Percentiles rank a stretch among this genome's conserved stretches.
phyloP scores from a whole-genome alignment of 2,113 vertebrate genomes.

The Promerops cafer region DNA sequence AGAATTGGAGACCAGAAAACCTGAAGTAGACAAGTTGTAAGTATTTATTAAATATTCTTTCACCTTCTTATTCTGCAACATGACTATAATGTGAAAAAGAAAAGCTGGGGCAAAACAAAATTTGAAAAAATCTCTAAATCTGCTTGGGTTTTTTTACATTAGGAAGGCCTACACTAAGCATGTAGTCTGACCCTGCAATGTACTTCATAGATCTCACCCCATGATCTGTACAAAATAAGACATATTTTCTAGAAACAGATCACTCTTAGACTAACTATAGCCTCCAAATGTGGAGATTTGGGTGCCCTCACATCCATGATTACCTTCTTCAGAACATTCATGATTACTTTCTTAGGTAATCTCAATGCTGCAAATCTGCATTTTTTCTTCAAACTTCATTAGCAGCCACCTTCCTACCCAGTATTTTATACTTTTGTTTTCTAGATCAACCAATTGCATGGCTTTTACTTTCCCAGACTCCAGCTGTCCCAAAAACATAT shows the following conservation, averaged over 20 bases:
- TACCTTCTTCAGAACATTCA: neutral
- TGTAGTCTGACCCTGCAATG: neutral
- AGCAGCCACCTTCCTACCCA: neutral
- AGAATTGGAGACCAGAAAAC: neutral
- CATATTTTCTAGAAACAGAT: neutral
- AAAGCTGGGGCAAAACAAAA: neutral
- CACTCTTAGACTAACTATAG: neutral
- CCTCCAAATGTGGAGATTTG: neutral
- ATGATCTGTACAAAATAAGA: neutral
- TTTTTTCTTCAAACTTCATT: neutral
- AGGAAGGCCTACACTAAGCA: neutral
- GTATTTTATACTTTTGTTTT: neutral
- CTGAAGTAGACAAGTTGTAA: neutral
- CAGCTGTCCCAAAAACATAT: neutral
- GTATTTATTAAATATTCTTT: neutral
- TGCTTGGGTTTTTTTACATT: neutral
- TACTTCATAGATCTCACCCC: neutral
- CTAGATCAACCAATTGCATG: neutral
- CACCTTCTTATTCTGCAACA: neutral
- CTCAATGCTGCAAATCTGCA: neutral
- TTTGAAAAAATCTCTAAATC: neutral
- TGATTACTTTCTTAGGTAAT: neutral
- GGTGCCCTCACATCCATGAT: neutral
- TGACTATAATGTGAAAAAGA: neutral
- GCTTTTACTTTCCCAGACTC: neutral